phyloP scores from a whole-genome alignment of 2,113 vertebrate species.

The Sylvietta virens region DNA sequence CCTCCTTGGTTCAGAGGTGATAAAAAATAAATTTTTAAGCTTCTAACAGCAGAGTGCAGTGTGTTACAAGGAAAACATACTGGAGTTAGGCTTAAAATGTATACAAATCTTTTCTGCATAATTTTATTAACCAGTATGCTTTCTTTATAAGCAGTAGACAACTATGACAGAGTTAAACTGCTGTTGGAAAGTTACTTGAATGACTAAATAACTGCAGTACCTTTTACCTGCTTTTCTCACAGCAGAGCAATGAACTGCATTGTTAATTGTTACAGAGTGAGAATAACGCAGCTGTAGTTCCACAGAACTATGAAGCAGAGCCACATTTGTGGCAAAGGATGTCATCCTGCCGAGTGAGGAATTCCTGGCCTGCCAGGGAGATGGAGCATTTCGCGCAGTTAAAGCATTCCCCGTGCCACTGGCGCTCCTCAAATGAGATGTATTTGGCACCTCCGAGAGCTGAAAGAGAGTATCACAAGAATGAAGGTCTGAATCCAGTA shows the following conservation, averaged over 20 bases:
- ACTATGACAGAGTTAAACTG: background rate
- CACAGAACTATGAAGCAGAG: conserved; percentile 70
- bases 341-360: conserved; percentile 81
- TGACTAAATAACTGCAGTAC: background rate
- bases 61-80: conserved; percentile 44
- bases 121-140: background rate
- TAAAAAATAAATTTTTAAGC: background rate
- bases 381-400: conserved; percentile 54
- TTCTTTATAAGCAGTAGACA: background rate
- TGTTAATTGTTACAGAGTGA: background rate
- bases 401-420: conserved; percentile 78
- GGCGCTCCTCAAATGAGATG: conserved; percentile 76
- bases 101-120: background rate
- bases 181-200: background rate
- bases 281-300: background rate
- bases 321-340: conserved; percentile 87
- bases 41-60: conserved; percentile 71
- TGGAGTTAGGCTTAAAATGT: background rate
- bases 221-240: background rate
- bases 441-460: conserved; percentile 71
- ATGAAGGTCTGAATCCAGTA: background rate
- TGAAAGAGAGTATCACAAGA: conserved; percentile 53
- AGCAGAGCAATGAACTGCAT: background rate
- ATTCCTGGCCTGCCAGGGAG: conserved; percentile 70
- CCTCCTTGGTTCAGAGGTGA: background rate